Conservation (phyloP, 1,140 invertebrate genomes). For the Nasonia longicornis region DNA sequence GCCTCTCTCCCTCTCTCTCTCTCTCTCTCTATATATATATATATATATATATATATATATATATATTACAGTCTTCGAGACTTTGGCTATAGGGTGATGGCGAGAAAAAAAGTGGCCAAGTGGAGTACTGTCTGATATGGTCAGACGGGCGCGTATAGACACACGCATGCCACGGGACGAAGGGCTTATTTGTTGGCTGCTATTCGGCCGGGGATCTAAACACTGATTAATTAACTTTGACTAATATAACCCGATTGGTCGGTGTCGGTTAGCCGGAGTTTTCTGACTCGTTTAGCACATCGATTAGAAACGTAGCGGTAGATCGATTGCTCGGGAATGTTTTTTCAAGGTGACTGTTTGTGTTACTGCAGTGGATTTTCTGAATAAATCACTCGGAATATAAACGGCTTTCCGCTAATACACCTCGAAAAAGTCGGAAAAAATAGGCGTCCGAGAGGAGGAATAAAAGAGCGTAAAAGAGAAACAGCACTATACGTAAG, state of each 20-base stretch:
- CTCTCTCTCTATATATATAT: not conserved
- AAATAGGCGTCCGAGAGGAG: not conserved
- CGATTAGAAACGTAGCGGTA: not conserved
- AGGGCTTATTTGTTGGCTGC: slow-evolving; percentile 29
- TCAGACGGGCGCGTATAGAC: slow-evolving; percentile 47
- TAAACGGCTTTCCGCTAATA: not conserved
- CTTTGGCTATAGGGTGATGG: slow-evolving; percentile 21
- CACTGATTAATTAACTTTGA: slow-evolving; percentile 26
- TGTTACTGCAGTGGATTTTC: not conserved
- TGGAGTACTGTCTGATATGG: slow-evolving; percentile 52
- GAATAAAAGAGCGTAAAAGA: not conserved
- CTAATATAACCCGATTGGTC: not conserved
- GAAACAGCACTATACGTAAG: not conserved
- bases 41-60: too few species aligned
- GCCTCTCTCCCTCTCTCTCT: slow-evolving; percentile 21
- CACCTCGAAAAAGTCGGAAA: not conserved
- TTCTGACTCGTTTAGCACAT: not conserved
- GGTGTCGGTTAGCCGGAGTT: not conserved
- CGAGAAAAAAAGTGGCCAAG: slow-evolving; percentile 45
- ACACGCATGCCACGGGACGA: not conserved
- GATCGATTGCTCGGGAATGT: too few species aligned
- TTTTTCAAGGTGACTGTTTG: not conserved
- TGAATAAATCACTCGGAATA: too few species aligned
- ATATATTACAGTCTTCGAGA: slow-evolving; percentile 18
- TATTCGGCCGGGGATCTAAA: not conserved